These are phyloP conservation scores for Bursaphelenchus okinawaensis DNA, from an alignment of 2,888 invertebrate species.

Conservation along the genomic window DNA sequence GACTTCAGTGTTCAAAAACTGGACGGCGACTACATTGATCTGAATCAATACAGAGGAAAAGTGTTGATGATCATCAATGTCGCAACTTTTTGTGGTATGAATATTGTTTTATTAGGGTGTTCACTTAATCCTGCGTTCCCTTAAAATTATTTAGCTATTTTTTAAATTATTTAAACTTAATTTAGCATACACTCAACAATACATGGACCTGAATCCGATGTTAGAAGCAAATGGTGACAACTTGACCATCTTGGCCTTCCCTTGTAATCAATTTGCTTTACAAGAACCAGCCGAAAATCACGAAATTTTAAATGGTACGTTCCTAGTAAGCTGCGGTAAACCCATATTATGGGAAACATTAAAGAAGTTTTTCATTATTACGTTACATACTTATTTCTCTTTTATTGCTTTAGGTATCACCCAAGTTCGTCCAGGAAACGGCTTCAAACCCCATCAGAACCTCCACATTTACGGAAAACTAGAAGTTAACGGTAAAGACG, in stretches of 20 bases:
- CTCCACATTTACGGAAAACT: constrained; percentile 56
- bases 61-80: constrained; percentile 55
- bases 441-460: constrained; percentile 51
- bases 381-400: background rate
- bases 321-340: too few species aligned
- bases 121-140: too few species aligned
- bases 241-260: constrained; percentile 51
- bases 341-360: too few species aligned
- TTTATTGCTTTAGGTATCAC: constrained; percentile 11
- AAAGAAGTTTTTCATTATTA: too few species aligned
- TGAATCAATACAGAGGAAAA: constrained; percentile 53
- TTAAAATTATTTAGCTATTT: too few species aligned
- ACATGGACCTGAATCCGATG: constrained; percentile 53
- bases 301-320: constrained; percentile 49
- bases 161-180: background rate
- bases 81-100: constrained; percentile 54
- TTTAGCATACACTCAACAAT: constrained; percentile 23
- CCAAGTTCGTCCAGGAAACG: constrained; percentile 54
- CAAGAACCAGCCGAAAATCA: constrained; percentile 56
- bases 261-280: constrained; percentile 56
- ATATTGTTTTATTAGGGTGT: too few species aligned
- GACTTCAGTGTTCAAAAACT: constrained; percentile 55
- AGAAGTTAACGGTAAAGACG: constrained; percentile 54
- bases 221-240: constrained; percentile 41
- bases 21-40: constrained; percentile 53